These are phyloP conservation scores for Osedax fenrisi DNA, from an alignment of 2,888 invertebrate genomes.

Conservation along the genomic window DNA sequence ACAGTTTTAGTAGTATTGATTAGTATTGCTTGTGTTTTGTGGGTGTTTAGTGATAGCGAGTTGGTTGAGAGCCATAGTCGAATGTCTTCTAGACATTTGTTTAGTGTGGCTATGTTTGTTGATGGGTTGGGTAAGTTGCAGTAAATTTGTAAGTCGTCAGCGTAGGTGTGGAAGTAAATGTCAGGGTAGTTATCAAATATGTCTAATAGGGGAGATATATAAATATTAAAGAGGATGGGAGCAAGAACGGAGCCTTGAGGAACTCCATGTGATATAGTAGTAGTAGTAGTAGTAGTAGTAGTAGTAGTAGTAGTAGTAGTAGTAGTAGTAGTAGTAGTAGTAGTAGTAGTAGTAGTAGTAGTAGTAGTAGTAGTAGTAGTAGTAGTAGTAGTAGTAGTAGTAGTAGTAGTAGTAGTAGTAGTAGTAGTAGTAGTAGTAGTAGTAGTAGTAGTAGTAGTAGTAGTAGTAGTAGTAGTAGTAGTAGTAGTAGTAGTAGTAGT, in stretches of 20 bases:
- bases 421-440: constrained; percentile 2
- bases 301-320: neutral
- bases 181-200: too few species aligned
- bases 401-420: neutral
- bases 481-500: neutral
- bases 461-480: constrained; percentile 11
- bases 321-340: neutral
- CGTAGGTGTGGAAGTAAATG: too few species aligned
- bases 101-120: too few species aligned
- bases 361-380: neutral
- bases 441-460: constrained; percentile 10
- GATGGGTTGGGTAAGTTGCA: too few species aligned
- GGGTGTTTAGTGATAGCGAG: neutral
- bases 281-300: neutral
- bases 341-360: neutral
- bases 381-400: neutral
- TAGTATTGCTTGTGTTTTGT: too few species aligned
- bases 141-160: too few species aligned
- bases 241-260: neutral
- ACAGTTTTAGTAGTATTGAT: too few species aligned
- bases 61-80: neutral
- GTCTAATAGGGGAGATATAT: too few species aligned
- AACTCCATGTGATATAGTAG: neutral
- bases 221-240: too few species aligned
- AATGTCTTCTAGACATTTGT: too few species aligned